A percentile compares a stretch with the other conserved stretches of the same genome.
These are phyloP conservation scores for Axis porcinus DNA, from an alignment of 2,113 vertebrate species.

Conservation along the genomic window DNA sequence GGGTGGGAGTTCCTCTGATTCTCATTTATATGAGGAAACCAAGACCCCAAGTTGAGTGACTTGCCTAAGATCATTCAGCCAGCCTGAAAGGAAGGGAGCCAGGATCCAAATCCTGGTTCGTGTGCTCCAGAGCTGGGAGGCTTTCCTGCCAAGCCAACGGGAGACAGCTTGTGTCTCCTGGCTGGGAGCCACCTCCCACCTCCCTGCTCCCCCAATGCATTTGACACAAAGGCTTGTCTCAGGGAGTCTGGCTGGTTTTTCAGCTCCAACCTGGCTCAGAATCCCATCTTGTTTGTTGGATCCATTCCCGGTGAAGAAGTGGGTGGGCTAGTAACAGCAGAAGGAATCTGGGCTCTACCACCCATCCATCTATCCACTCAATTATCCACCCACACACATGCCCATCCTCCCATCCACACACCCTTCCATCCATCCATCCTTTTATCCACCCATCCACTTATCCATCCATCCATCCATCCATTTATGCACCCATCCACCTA, in stretches of 20 bases:
- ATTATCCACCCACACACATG: rapidly evolving
- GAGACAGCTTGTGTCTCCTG: slow-evolving; percentile 32
- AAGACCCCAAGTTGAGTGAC: not conserved
- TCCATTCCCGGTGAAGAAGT: not conserved
- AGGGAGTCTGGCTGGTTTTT: not conserved
- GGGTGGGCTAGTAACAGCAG: not conserved
- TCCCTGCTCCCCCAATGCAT: not conserved
- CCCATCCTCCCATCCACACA: rapidly evolving
- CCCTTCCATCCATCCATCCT: not conserved
- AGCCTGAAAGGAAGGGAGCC: not conserved
- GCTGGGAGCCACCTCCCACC: slow-evolving; percentile 1
- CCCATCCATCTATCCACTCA: too few species aligned
- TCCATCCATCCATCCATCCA: rapidly evolving
- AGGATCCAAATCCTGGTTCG: not conserved
- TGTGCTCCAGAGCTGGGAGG: not conserved
- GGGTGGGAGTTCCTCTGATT: not conserved
- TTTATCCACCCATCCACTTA: rapidly evolving
- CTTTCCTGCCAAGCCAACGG: not conserved
- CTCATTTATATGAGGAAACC: not conserved
- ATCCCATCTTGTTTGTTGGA: not conserved
- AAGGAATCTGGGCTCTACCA: not conserved
- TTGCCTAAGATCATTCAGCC: not conserved
- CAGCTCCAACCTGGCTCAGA: slow-evolving; percentile 9
- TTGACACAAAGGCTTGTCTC: not conserved
- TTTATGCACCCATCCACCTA: too few species aligned